Evolutionary conservation across 1,140 invertebrate genomes (phyloP), one percentile per base, ranked within the genome.

Genomic region (Brachionus koreanus): DNA sequence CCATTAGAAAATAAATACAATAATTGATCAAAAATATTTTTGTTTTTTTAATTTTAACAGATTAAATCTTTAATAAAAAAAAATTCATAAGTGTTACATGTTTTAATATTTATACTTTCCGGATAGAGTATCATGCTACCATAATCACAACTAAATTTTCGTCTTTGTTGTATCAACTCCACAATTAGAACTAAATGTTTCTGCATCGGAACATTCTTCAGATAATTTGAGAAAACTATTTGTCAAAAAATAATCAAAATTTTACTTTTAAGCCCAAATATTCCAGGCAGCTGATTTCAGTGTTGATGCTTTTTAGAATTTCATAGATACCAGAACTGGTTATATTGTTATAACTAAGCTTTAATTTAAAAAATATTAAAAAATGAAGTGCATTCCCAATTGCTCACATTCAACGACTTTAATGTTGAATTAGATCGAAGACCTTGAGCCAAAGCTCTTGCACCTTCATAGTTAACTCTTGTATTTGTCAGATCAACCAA

Each of bases 81-180:
- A 74, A 25, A 49, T 46, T n/a, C 6, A 16, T 39, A 74, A 46
- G 23, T 6, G 6, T 39, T 74, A 74, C 69, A 25, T 74, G 39
- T 74, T 74, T 19, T 43, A 19, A 46, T 23, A 10, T 46, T 46
- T 46, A 37, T 57, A 37, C 46, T 42, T 42, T 79, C 76, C 13
- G 76, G 61, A 63, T 79, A 61, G 0, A 57, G 12, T 12, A 79
- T 37, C 19, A 79, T 42, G 16, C 16, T 65, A 12, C 76, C 76
- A 65, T 79, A 61, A 42, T 79, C 76, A 43, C 76, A 79, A n/a
- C 57, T 39, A 42, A 79, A 79, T 61, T 79, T 79, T 29, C 76
- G 49, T 43, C 76, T 79, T 63, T 79, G 76, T 19, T 79, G 76
- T 3, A 79, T 61, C 16, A 79, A 43, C 23, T 79, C 76, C 4